Percentiles rank a stretch among this genome's conserved stretches.
phyloP scores from a whole-genome alignment of 2,797 vertebrate genomes.

The Peromyscus aztecus region DNA sequence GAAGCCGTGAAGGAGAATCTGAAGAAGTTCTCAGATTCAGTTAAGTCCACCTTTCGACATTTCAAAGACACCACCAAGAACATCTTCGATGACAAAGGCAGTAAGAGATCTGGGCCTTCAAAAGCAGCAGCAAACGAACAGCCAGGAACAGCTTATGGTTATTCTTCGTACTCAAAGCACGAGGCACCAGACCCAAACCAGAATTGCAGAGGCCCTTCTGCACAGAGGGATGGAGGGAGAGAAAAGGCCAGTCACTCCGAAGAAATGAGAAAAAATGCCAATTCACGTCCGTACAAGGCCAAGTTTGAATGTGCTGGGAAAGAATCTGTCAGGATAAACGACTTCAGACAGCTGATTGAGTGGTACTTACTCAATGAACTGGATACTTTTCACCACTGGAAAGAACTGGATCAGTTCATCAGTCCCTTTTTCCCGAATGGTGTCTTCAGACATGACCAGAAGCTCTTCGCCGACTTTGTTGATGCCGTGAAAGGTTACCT shows the following conservation, averaged over 20 bases:
- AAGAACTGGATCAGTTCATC: constrained; percentile 94
- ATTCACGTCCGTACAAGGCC: constrained; percentile 71
- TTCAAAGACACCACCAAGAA: constrained; percentile 95
- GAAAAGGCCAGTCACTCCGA: constrained; percentile 63
- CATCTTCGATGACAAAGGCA: constrained; percentile 92
- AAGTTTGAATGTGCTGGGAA: constrained; percentile 92
- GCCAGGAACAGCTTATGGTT: constrained; percentile 83
- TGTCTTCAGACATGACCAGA: constrained; percentile 96
- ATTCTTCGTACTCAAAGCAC: constrained; percentile 75
- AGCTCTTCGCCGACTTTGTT: constrained; percentile 98
- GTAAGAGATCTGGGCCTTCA: constrained; percentile 84
- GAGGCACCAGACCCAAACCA: constrained; percentile 86
- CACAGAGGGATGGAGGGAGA: constrained; percentile 80
- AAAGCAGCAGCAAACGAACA: constrained; percentile 87
- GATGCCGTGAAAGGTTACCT: constrained; percentile 95
- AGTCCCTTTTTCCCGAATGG: constrained; percentile 95
- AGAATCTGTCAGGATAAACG: constrained; percentile 94
- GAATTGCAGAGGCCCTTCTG: constrained; percentile 84
- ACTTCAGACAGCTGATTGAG: constrained; percentile 93
- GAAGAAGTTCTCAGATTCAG: constrained; percentile 97
- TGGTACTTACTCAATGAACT: constrained; percentile 95
- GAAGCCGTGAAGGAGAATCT: constrained; percentile 98
- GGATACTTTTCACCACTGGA: constrained; percentile 95
- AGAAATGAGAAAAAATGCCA: constrained; percentile 75
- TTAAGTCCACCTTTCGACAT: constrained; percentile 96